Percentiles rank a stretch among this genome's conserved stretches.
Conservation (phyloP, 2,113 vertebrate species). For the Syngnathus scovelli region DNA sequence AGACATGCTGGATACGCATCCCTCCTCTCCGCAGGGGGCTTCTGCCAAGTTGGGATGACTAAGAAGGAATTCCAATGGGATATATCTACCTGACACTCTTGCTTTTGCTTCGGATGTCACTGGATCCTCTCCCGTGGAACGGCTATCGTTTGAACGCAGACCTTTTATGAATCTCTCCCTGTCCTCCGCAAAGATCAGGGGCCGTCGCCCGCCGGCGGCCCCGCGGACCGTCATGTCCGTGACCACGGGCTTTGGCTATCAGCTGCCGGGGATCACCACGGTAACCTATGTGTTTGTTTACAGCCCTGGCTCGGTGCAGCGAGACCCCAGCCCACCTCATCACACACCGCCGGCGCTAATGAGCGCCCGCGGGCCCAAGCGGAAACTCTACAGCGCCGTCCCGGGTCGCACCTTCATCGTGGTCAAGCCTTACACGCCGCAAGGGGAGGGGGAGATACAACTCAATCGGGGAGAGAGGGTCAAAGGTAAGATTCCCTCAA, state of each 20-base stretch:
- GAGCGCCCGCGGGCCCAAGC: slow-evolving; percentile 82
- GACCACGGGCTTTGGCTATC: slow-evolving; percentile 76
- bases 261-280: slow-evolving; percentile 84
- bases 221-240: slow-evolving; percentile 67
- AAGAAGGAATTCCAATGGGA: slow-evolving; percentile 48
- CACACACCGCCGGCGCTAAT: slow-evolving; percentile 71
- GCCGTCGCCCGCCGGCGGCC: slow-evolving; percentile 51
- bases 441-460: slow-evolving; percentile 91
- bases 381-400: slow-evolving; percentile 94
- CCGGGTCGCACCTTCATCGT: slow-evolving; percentile 92
- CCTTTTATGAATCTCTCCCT: slow-evolving; percentile 49
- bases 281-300: slow-evolving; percentile 97
- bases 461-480: slow-evolving; percentile 91
- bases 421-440: slow-evolving; percentile 88
- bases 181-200: slow-evolving; percentile 47
- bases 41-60: slow-evolving; percentile 59
- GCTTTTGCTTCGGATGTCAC: slow-evolving; percentile 26
- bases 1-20: slow-evolving; percentile 30
- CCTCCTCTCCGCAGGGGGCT: slow-evolving; percentile 32
- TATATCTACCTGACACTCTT: slow-evolving; percentile 37
- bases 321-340: slow-evolving; percentile 76
- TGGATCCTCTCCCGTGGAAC: slow-evolving; percentile 49
- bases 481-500: slow-evolving; percentile 78
- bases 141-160: slow-evolving; percentile 40
- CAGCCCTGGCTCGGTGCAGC: slow-evolving; percentile 82